Evolutionary conservation across 2,113 vertebrate species (phyloP).

Genomic region (Bubo blakistoni): DNA sequence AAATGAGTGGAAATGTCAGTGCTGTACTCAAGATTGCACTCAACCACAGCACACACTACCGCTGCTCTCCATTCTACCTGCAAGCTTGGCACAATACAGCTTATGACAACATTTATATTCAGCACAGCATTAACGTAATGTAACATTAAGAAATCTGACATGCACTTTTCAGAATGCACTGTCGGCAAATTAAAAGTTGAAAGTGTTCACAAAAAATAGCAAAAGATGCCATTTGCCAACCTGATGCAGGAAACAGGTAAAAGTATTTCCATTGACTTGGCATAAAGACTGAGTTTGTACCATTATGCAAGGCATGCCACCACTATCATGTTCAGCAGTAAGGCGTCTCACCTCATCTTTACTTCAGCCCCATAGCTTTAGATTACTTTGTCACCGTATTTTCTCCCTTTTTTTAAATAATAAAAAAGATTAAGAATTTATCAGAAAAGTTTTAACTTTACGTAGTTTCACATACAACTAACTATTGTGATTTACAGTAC

Average conservation of each 20-base stretch:
- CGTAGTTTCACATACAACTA: background rate
- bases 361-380: background rate
- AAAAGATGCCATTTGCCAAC: background rate
- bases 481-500: background rate
- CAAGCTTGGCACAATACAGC: background rate
- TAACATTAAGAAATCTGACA: background rate
- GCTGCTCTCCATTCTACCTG: background rate
- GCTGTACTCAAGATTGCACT: background rate
- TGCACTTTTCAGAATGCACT: fast-evolving
- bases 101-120: background rate
- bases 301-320: background rate
- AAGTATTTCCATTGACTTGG: background rate
- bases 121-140: background rate
- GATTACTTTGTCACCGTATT: background rate
- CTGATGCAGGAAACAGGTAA: background rate
- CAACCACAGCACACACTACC: background rate
- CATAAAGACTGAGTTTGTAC: background rate
- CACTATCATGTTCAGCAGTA: background rate
- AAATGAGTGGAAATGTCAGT: background rate
- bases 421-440: background rate
- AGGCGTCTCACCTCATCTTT: background rate
- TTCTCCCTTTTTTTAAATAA: background rate
- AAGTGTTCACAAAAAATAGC: background rate
- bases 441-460: background rate
- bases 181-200: background rate